phyloP scores from a whole-genome alignment of 2,113 vertebrate species.

The Leptodactylus fuscus region DNA sequence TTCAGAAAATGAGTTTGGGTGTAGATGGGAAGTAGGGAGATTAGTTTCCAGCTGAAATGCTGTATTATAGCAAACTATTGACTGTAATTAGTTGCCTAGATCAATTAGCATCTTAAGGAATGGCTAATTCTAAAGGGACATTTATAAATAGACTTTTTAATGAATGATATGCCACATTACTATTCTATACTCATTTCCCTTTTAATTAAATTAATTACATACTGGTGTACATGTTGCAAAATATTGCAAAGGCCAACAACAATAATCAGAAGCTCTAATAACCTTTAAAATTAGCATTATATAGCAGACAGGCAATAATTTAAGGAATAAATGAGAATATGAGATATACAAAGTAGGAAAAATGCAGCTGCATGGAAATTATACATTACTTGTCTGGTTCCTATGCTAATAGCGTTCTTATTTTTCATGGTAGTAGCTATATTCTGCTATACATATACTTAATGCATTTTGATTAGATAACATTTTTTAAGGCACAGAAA shows the following conservation, averaged over 20 bases:
- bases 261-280: slow-evolving; percentile 26
- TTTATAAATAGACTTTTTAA: slow-evolving; percentile 44
- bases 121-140: slow-evolving; percentile 40
- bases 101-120: slow-evolving; percentile 38
- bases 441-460: neutral
- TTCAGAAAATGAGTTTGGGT: no score
- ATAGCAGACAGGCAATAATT: neutral
- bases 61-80: slow-evolving; percentile 37
- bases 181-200: slow-evolving; percentile 43
- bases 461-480: neutral
- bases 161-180: slow-evolving; percentile 40
- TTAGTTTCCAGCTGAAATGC: neutral
- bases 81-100: slow-evolving; percentile 45
- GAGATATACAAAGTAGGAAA: neutral
- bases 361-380: neutral
- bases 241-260: slow-evolving; percentile 39
- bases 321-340: slow-evolving; percentile 22
- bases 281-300: slow-evolving; percentile 25
- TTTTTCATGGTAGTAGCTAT: neutral
- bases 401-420: neutral
- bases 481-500: neutral
- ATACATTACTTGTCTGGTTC: neutral
- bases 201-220: slow-evolving; percentile 53
- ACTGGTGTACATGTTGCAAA: slow-evolving; percentile 32
- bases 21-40: neutral